Conservation (phyloP, 1,140 invertebrate species). For the Listronotus bonariensis region DNA sequence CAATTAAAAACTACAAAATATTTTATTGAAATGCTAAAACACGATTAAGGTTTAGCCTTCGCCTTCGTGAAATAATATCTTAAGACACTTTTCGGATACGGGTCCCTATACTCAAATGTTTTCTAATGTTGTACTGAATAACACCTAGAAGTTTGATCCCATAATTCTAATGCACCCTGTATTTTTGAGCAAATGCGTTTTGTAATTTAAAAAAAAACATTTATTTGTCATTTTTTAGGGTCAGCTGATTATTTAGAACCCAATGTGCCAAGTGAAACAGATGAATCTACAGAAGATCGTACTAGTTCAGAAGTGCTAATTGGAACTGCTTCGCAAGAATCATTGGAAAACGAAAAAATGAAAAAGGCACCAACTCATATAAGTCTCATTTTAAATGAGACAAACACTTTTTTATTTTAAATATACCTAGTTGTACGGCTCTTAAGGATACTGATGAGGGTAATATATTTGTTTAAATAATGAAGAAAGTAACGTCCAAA, state of each 20-base stretch:
- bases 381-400: conserved; percentile 67
- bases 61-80: no score
- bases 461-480: not conserved
- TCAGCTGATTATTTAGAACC: not conserved
- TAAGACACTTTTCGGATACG: no score
- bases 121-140: no score
- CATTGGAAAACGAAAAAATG: conserved; percentile 23
- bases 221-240: not conserved
- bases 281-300: not conserved
- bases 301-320: not conserved
- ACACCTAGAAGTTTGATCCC: no score
- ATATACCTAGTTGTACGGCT: conserved; percentile 65
- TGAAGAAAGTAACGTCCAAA: not conserved
- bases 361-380: conserved; percentile 57
- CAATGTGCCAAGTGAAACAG: not conserved
- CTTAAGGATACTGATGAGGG: conserved; percentile 64
- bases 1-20: no score
- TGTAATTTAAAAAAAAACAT: no score
- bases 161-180: no score
- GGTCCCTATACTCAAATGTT: no score
- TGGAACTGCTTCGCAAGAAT: not conserved
- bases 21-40: no score
- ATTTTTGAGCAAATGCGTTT: no score
- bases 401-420: conserved; percentile 68
- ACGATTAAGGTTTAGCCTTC: no score